Conservation (phyloP, 2,113 vertebrate genomes). For the Chlorodrepanis virens region DNA sequence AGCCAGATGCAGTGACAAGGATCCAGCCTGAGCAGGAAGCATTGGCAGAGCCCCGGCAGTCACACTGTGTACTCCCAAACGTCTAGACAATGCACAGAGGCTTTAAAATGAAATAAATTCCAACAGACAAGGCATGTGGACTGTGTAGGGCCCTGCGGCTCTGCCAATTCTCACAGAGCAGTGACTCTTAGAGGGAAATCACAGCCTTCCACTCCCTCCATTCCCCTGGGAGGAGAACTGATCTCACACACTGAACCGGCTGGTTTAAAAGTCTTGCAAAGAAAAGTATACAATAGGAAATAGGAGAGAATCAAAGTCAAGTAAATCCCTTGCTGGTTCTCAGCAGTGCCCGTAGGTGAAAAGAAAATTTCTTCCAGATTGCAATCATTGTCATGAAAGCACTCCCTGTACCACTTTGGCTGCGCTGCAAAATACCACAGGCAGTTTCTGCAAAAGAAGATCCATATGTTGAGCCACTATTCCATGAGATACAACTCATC, state of each 20-base stretch:
- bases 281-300: slow-evolving; percentile 21
- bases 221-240: neutral
- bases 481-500: neutral
- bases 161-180: slow-evolving; percentile 32
- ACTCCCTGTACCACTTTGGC: neutral
- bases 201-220: neutral
- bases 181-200: neutral
- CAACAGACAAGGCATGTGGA: slow-evolving; percentile 42
- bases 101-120: slow-evolving; percentile 52
- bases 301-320: slow-evolving; percentile 41
- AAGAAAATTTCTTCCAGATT: slow-evolving; percentile 56
- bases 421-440: neutral
- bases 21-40: slow-evolving; percentile 9
- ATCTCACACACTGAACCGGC: neutral
- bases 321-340: slow-evolving; percentile 9
- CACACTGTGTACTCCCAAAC: slow-evolving; percentile 40
- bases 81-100: slow-evolving; percentile 49
- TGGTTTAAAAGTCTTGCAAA: slow-evolving; percentile 5
- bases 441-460: neutral
- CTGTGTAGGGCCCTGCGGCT: neutral
- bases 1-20: slow-evolving; percentile 3
- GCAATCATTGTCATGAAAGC: neutral
- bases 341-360: slow-evolving; percentile 51
- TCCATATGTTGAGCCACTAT: neutral
- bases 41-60: neutral